Evolutionary conservation across 2,113 vertebrate genomes (phyloP).

Genomic region (Macrotus californicus): DNA sequence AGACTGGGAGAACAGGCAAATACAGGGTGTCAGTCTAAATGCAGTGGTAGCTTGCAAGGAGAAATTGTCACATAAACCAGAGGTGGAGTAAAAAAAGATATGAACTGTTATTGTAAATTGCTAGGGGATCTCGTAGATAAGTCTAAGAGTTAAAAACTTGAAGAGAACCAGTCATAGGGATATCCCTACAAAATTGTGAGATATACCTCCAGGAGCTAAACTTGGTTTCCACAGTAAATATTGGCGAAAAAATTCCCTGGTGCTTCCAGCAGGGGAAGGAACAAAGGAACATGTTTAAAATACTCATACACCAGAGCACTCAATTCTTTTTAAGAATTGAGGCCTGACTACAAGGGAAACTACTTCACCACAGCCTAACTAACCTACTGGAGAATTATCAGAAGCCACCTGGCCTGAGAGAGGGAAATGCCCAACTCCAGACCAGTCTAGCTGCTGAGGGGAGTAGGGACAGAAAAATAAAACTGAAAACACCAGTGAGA

Average conservation of each 20-base stretch:
- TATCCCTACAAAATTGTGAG: not conserved
- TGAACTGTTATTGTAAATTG: not conserved
- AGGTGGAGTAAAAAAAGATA: not conserved
- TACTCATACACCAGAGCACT: no score
- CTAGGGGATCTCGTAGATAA: not conserved
- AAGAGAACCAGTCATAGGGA: not conserved
- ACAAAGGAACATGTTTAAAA: not conserved
- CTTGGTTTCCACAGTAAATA: not conserved
- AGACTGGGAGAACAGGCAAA: not conserved
- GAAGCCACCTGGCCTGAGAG: not conserved
- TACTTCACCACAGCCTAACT: not conserved
- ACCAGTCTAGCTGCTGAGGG: not conserved
- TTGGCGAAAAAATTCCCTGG: not conserved
- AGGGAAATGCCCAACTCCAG: not conserved
- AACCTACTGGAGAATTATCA: not conserved
- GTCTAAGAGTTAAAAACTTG: not conserved
- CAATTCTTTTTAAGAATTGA: not conserved
- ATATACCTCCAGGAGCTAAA: not conserved
- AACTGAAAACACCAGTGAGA: not conserved
- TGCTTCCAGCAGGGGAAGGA: not conserved
- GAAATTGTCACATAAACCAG: not conserved
- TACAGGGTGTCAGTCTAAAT: not conserved
- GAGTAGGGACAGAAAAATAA: not conserved
- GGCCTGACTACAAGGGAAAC: not conserved
- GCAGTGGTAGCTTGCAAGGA: not conserved